A percentile compares a stretch with the other conserved stretches of the same genome.
phyloP scores from a whole-genome alignment of 2,888 invertebrate genomes.

The Agrotis puta region DNA sequence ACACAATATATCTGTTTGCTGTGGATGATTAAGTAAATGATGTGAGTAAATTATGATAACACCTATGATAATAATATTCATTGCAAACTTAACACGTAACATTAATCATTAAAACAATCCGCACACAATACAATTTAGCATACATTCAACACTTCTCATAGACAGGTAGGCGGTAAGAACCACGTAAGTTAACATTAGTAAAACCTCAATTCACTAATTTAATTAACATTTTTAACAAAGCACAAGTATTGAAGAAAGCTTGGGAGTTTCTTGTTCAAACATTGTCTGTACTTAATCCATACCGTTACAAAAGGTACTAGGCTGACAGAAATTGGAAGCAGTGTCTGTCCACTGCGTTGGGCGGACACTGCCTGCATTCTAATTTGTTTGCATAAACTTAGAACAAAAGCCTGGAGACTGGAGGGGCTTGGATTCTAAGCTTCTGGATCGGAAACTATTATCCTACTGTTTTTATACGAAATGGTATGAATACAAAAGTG shows the following conservation, averaged over 20 bases:
- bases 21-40: constrained; percentile 40
- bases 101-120: constrained; percentile 42
- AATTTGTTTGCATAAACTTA: constrained; percentile 81
- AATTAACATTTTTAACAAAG: constrained; percentile 79
- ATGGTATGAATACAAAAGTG: no score
- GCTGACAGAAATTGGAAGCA: constrained; percentile 77
- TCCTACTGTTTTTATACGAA: not conserved
- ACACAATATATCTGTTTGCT: constrained; percentile 8
- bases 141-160: constrained; percentile 30
- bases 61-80: constrained; percentile 47
- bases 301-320: constrained; percentile 80
- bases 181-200: constrained; percentile 50
- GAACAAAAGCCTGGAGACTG: constrained; percentile 77
- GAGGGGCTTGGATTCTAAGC: constrained; percentile 50
- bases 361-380: constrained; percentile 73
- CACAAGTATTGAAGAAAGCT: constrained; percentile 74
- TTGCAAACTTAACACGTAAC: constrained; percentile 36
- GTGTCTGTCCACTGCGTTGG: constrained; percentile 63
- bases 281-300: constrained; percentile 81
- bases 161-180: constrained; percentile 67
- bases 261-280: constrained; percentile 72
- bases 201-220: constrained; percentile 74
- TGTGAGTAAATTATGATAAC: constrained; percentile 47
- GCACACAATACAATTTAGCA: constrained; percentile 43
- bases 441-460: constrained; percentile 53